These are phyloP conservation scores for Lutjanus erythropterus DNA, from an alignment of 2,113 vertebrate species.

Conservation along the genomic window DNA sequence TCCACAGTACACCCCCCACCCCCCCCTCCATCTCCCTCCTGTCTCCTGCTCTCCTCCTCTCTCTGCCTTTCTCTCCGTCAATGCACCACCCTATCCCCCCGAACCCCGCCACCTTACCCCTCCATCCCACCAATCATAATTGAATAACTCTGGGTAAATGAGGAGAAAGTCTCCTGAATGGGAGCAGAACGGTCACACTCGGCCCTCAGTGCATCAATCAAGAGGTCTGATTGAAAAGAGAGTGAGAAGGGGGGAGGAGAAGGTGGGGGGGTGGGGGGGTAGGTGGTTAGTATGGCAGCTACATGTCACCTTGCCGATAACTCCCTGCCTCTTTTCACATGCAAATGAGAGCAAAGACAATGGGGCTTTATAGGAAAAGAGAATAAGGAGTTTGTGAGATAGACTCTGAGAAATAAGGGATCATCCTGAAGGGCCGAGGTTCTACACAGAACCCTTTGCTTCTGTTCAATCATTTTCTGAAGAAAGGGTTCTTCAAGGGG, in stretches of 20 bases:
- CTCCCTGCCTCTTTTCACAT: conserved; percentile 70
- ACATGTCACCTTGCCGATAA: conserved; percentile 82
- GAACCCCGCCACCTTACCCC: conserved; percentile 28
- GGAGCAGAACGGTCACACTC: conserved; percentile 78
- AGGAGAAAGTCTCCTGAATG: conserved; percentile 78
- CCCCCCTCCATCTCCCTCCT: not conserved
- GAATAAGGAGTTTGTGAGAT: conserved; percentile 25
- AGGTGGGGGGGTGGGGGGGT: not conserved
- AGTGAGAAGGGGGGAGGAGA: not conserved
- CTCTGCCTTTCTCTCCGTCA: conserved; percentile 37
- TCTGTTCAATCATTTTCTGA: too few relatives aligned
- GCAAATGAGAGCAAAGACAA: conserved; percentile 76
- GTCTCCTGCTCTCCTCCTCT: not conserved
- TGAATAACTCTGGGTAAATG: conserved; percentile 79
- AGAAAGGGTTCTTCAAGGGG: too few relatives aligned
- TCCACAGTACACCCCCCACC: conserved; percentile 41
- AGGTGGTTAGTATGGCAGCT: conserved; percentile 53
- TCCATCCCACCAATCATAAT: conserved; percentile 77
- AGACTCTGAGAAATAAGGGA: too few relatives aligned
- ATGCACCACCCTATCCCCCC: conserved; percentile 32
- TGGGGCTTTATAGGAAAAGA: conserved; percentile 44
- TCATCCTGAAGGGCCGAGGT: too few relatives aligned
- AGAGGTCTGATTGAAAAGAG: conserved; percentile 75
- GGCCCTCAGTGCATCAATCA: conserved; percentile 77
- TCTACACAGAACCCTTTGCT: too few relatives aligned